These are phyloP conservation scores for Plectropomus leopardus DNA, from an alignment of 2,113 vertebrate genomes.

Conservation along the genomic window DNA sequence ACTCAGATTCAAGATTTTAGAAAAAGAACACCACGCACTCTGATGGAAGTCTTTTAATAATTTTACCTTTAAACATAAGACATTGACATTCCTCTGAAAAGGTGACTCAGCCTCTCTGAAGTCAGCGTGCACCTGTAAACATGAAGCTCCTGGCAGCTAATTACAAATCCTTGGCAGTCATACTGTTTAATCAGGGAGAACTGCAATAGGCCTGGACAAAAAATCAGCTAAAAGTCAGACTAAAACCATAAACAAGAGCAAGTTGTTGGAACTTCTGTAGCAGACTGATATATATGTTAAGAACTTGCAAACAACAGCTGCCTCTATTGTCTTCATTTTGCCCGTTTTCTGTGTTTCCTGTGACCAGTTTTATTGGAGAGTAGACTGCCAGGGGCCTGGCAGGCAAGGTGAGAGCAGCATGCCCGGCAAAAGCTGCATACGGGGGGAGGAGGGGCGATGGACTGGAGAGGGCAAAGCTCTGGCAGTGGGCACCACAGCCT, in stretches of 20 bases:
- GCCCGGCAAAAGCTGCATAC: conserved; percentile 30
- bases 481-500: conserved; percentile 72
- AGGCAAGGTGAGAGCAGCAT: conserved; percentile 53
- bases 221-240: not conserved
- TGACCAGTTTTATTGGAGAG: conserved; percentile 10
- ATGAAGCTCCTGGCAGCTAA: not conserved
- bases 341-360: not conserved
- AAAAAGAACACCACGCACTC: not conserved
- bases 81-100: conserved; percentile 13
- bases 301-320: conserved; percentile 6
- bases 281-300: not conserved
- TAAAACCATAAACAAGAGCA: not conserved
- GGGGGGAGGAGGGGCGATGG: conserved; percentile 54
- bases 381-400: conserved; percentile 15
- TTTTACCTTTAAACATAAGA: not conserved
- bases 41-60: not conserved
- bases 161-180: not conserved
- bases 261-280: not conserved
- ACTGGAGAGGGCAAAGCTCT: conserved; percentile 71
- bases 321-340: conserved; percentile 9
- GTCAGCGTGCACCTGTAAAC: not conserved
- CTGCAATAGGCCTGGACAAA: not conserved
- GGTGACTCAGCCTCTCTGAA: not conserved
- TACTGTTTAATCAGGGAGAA: not conserved
- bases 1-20: not conserved